Base-by-base conservation (phyloP, 2,888 invertebrate genomes). In the Drosophila paramelanica region DNA sequence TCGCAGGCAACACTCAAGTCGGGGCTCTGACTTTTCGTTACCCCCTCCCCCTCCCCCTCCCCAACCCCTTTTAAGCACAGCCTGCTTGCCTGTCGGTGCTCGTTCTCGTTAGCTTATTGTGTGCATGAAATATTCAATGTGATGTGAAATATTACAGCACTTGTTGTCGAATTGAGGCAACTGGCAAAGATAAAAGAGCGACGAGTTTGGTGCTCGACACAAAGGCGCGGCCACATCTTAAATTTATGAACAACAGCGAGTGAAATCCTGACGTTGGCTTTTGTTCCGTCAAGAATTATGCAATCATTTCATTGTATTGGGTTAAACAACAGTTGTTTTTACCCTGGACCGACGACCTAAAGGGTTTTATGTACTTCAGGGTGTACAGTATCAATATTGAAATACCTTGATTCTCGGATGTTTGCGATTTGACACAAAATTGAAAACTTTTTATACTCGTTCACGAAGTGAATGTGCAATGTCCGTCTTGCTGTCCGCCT, bases 121-220 rank as follows among this genome's bases (percentile, higher is more conserved):
- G 51, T 41, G 62, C 52, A 71, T 75, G 41, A 59, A 71, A 64
- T 67, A 67, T 77, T 67, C 66, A 77, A 70, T 67, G 57, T 39
- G 33, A 51, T 71, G 74, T 71, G 66, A 77, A 77, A 71, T 77
- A 71, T 74, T 67, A 71, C 67, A 62, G 67, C 62, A 70, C 67
- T 66, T 70, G 70, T 45, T 59, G 69, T 66, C 33, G 36, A 66
- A 56, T 43, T 58, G 39, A 41, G 55, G 39, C 58, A 57, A 46
- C 41, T 36, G 31, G 17, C n/a, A 13, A 42, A 31, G 5, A 3
- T n/a, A 5, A 47, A 14, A 11, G 41, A n/a, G 14, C 0, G 10
- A 20, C 25, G n/a, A 7, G 17, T 31, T 20, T 14, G 11, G 14
- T 33, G 23, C 33, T 2, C n/a, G 33, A 6, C 31, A 47, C 23